Percentiles rank a stretch among this genome's conserved stretches.
These are phyloP conservation scores for Hydractinia echinata DNA, from an alignment of 30 jellyfish, hydroid and myxozoan genomes.

Conservation along the genomic window DNA sequence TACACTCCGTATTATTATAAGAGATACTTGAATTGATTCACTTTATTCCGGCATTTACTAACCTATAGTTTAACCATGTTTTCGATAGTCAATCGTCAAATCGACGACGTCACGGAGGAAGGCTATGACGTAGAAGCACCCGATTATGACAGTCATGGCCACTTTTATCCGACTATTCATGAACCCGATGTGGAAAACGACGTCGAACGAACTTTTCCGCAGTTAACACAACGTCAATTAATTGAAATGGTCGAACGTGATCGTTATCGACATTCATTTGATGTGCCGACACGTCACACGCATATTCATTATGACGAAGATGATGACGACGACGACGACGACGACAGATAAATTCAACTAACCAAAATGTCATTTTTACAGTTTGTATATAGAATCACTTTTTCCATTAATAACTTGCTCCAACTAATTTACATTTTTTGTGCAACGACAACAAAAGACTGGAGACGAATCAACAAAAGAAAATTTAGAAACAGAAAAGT, in stretches of 20 bases:
- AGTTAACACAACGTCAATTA: slow-evolving; percentile 8
- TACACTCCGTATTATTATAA: too few species aligned
- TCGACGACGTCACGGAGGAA: slow-evolving; percentile 58
- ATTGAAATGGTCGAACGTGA: not conserved
- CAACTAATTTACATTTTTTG: too few species aligned
- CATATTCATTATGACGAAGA: slow-evolving; percentile 12
- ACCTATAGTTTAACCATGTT: not conserved
- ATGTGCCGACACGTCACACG: not conserved
- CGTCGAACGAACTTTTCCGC: slow-evolving; percentile 29
- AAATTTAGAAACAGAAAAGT: too few species aligned
- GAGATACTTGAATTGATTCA: not conserved
- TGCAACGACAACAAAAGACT: too few species aligned
- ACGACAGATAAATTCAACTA: not conserved
- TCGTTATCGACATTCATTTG: not conserved
- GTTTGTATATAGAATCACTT: not conserved
- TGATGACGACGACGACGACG: not conserved
- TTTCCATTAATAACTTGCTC: too few species aligned
- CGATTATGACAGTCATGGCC: slow-evolving; percentile 80
- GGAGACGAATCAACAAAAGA: too few species aligned
- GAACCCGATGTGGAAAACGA: slow-evolving; percentile 66
- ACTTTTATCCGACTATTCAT: slow-evolving; percentile 63
- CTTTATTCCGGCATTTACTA: not conserved
- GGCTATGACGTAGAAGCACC: slow-evolving; percentile 93
- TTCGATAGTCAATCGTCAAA: slow-evolving; percentile 64
- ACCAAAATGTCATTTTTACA: not conserved